Evolutionary conservation across 2,113 vertebrate genomes (phyloP).

Genomic region (Chroicocephalus ridibundus): DNA sequence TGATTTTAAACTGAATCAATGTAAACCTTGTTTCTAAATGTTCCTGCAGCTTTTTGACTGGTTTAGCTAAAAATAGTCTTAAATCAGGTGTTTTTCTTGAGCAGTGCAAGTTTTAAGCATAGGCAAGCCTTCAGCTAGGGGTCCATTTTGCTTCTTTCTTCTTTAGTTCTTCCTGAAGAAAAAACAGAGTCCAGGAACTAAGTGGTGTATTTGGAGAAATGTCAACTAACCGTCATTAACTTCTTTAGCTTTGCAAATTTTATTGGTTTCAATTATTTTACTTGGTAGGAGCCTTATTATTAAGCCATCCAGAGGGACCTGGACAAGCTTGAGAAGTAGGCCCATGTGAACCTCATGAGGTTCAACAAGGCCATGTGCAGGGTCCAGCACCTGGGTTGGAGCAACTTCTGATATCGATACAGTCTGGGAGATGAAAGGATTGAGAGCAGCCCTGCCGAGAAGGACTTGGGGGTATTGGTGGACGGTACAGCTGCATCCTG

Average conservation of each 20-base stretch:
- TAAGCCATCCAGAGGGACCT: not conserved
- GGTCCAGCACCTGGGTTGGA: not conserved
- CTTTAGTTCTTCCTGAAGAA: not conserved
- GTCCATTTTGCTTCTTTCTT: not conserved
- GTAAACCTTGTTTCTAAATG: not conserved
- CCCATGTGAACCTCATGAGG: not conserved
- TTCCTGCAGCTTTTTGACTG: not conserved
- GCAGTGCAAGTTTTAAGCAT: not conserved
- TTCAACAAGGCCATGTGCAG: not conserved
- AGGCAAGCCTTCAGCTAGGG: not conserved
- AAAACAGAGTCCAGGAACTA: not conserved
- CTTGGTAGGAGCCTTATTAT: not conserved
- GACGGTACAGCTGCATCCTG: not conserved
- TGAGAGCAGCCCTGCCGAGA: not conserved
- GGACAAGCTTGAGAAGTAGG: not conserved
- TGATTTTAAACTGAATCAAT: conserved; percentile 32
- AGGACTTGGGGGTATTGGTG: not conserved
- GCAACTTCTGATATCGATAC: not conserved
- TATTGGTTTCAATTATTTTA: not conserved
- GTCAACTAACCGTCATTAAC: not conserved
- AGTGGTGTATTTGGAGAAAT: not conserved
- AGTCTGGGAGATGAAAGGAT: not conserved
- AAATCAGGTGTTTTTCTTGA: not conserved
- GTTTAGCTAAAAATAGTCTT: not conserved
- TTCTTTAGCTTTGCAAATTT: not conserved